Evolutionary conservation across 1,140 invertebrate species (phyloP).

Genomic region (Conopomorpha cramerella): DNA sequence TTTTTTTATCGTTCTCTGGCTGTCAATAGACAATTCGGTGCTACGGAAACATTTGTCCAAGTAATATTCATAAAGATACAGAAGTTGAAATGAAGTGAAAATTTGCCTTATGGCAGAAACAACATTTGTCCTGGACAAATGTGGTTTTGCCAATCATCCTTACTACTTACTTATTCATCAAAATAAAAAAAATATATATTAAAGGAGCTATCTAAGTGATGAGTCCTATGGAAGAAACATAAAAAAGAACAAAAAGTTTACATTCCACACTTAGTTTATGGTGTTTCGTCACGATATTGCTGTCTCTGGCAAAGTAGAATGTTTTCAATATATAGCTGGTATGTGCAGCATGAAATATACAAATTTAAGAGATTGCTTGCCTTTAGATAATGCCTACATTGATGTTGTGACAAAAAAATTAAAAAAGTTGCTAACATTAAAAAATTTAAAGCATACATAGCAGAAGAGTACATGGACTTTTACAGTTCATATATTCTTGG

Average conservation of each 20-base stretch:
- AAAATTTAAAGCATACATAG: not conserved
- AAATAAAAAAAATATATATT: not conserved
- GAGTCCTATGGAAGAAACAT: not conserved
- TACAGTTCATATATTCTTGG: not conserved
- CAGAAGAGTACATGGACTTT: not conserved
- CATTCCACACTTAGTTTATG: not conserved
- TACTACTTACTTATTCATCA: not conserved
- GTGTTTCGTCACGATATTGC: not conserved
- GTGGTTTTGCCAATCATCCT: not conserved
- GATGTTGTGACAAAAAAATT: not conserved
- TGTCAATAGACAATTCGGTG: not conserved
- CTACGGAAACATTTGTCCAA: not conserved
- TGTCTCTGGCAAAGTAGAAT: not conserved
- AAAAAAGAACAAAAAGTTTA: not conserved
- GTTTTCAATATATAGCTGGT: not conserved
- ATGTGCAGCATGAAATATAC: not conserved
- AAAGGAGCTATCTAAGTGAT: not conserved
- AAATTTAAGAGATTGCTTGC: not conserved
- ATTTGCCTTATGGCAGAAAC: not conserved
- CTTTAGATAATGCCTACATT: not conserved
- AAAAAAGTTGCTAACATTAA: slow-evolving; percentile 1
- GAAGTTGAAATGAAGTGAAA: not conserved
- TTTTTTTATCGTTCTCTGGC: not conserved
- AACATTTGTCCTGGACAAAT: not conserved
- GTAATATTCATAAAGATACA: not conserved